Evolutionary conservation across 2,888 invertebrate genomes (phyloP), one percentile per base, ranked within the genome.

Genomic region (Pseudoips prasinana): DNA sequence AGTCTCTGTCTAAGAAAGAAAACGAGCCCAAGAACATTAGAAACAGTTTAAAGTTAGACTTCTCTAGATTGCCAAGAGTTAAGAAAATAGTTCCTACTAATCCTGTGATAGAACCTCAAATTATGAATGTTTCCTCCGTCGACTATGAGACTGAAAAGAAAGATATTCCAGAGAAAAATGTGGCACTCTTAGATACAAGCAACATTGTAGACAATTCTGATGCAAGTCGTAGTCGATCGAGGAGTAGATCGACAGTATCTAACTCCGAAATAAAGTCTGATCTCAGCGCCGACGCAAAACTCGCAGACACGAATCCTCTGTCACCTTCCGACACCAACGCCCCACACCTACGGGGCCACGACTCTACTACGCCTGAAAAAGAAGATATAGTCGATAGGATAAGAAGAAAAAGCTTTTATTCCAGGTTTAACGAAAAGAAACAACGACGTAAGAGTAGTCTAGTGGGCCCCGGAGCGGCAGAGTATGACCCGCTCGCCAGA

Each of bases 381-480:
- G 95, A 95, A 64, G 95, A 95, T 39, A 93, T 97, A 23, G 93
- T 93, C 30, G 97, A 97, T 64, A 90, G 97, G 59, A 97, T 97
- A 59, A 90, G 95, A 54, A 90, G 97, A 18, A 96, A 96, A 73
- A 96, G 96, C 73, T 97, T 96, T 80, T 97, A 96, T 69, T 92
- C 94, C 7, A 90, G 96, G 52, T 97, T 97, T 71, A 96, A 97
- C 70, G 95, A 96, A 65, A 93, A 94, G 69, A 94, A 94, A 60
- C 91, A 91, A 48, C 89, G 92, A 39, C 90, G 94, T 46, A 93
- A 93, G 62, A 92, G 92, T 58, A 93, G 90, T 55, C 80, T 93
- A 48, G 92, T 92, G 6, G 92, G 92, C 8, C 91, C 92, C 4
- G 86, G 90, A 25, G 91, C 91, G 6, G 72, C 87, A 1, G 92